phyloP scores from a whole-genome alignment of 30 jellyfish, hydroid and myxozoan genomes.

The Pseudorhiza aurosa region DNA sequence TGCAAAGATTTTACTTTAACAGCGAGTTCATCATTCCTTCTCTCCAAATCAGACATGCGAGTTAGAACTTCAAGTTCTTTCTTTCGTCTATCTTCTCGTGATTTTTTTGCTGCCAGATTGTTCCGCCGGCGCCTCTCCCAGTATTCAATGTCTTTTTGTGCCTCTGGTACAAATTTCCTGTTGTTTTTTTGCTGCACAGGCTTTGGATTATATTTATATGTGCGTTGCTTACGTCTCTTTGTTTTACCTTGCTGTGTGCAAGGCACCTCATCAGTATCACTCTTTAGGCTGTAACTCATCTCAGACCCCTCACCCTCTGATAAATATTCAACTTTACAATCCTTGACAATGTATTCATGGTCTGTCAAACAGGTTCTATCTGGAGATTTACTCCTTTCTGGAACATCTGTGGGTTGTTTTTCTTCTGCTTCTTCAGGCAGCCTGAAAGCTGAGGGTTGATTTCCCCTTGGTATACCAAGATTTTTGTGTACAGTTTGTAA shows the following conservation, averaged over 20 bases:
- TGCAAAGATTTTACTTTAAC: slow-evolving; percentile 54
- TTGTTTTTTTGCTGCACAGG: slow-evolving; percentile 85
- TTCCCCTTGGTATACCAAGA: slow-evolving; percentile 51
- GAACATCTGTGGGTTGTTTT: neutral
- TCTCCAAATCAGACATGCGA: slow-evolving; percentile 56
- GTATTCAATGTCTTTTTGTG: slow-evolving; percentile 69
- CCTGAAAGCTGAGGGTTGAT: slow-evolving; percentile 40
- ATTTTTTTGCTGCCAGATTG: slow-evolving; percentile 88
- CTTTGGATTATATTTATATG: slow-evolving; percentile 87
- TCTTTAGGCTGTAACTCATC: too few species aligned
- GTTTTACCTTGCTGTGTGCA: neutral
- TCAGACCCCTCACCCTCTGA: slow-evolving; percentile 18
- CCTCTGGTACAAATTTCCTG: slow-evolving; percentile 82
- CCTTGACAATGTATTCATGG: slow-evolving; percentile 27
- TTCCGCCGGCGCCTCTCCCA: slow-evolving; percentile 90
- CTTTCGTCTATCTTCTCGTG: slow-evolving; percentile 90
- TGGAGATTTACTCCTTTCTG: neutral
- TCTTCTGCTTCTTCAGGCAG: slow-evolving; percentile 12
- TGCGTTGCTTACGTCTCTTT: slow-evolving; percentile 65
- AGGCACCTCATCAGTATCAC: neutral
- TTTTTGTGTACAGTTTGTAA: slow-evolving; percentile 51
- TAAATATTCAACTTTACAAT: slow-evolving; percentile 7
- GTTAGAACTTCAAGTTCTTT: slow-evolving; percentile 84
- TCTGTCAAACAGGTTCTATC: neutral
- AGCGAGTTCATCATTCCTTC: slow-evolving; percentile 50